Base-by-base conservation (phyloP, 1,140 invertebrate species). In the Lasioglossum baleicum region DNA sequence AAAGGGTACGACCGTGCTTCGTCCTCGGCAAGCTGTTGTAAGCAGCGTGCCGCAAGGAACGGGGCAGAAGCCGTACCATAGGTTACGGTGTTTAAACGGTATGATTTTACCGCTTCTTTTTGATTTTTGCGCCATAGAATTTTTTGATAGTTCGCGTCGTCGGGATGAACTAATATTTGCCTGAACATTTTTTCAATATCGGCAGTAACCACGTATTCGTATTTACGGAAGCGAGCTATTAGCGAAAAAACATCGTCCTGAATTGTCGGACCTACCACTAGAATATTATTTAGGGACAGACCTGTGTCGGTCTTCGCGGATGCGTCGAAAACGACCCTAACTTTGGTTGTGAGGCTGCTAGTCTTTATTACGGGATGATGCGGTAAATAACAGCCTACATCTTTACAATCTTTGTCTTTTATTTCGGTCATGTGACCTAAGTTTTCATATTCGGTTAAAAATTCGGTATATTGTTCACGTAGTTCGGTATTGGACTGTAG, bases 111-210 rank as follows among this genome's bases (percentile, higher is more conserved):
- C 22, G 35, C 10, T 0, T 15, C 44, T 10, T 6, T 7, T 56
- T 15, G 0, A 8, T 22, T 1, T 6, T 66, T 1, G 5, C 71
- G 70, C 71, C 65, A 80, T 0, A 75, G 20, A 17, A 80, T 64
- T 0, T 48, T 42, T 58, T 80, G 78, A n/a, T 61, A 74, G n/a
- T 11, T 67, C 0, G 35, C 11, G 35, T 74, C 71, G 0, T 69
- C 58, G 2, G 35, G 7, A 2, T 67, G 71, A 3, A 80, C 11
- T 2, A 44, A 15, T 0, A 80, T 22, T 7, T 80, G 48, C 3
- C 71, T 13, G 15, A 75, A 75, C 66, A 80, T 75, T 15, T 80
- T 80, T 20, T 69, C 60, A 2, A 61, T 48, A 22, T 66, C 65
- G 5, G 15, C 65, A 5, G 65, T 66, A n/a, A 66, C 22, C 2